These are phyloP conservation scores for Anthopleura xanthogrammica DNA, from an alignment of 92 coral and sea anemone genomes.

Conservation along the genomic window DNA sequence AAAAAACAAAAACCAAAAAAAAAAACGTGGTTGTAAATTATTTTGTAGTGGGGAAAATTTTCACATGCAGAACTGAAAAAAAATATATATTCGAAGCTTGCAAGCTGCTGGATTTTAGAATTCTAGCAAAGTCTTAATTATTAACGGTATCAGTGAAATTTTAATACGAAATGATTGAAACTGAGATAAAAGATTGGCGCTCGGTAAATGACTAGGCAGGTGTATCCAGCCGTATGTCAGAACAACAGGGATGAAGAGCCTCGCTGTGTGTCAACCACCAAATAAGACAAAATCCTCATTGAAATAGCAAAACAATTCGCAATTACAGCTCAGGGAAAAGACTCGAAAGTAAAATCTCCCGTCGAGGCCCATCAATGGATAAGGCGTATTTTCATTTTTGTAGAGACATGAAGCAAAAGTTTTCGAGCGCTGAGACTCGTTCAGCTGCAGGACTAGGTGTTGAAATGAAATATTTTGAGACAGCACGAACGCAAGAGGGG, in stretches of 20 bases:
- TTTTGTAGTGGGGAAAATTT: not conserved
- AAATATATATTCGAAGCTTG: not conserved
- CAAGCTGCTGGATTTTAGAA: not conserved
- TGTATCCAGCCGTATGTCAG: conserved; percentile 29
- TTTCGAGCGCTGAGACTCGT: not conserved
- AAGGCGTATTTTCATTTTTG: not conserved
- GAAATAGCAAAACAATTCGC: conserved; percentile 21
- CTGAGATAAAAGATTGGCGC: conserved; percentile 44
- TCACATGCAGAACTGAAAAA: not conserved
- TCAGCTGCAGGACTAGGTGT: not conserved
- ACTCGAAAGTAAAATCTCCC: conserved; percentile 15
- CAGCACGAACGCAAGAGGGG: not conserved
- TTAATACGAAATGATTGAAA: conserved; percentile 51
- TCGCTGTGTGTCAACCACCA: conserved; percentile 14
- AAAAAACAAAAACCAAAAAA: not conserved
- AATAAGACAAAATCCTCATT: conserved; percentile 19
- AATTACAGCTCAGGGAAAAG: conserved; percentile 26
- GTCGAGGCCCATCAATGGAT: conserved; percentile 2
- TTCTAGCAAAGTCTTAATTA: conserved; percentile 32
- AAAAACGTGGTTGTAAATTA: not conserved
- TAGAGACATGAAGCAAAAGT: not conserved
- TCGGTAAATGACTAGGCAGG: conserved; percentile 35
- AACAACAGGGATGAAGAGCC: conserved; percentile 10
- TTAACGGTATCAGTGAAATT: conserved; percentile 48
- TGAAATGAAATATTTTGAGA: not conserved